A percentile compares a stretch with the other conserved stretches of the same genome.
phyloP scores from a whole-genome alignment of 2,888 invertebrate genomes.

The Pyrrhosoma nymphula region DNA sequence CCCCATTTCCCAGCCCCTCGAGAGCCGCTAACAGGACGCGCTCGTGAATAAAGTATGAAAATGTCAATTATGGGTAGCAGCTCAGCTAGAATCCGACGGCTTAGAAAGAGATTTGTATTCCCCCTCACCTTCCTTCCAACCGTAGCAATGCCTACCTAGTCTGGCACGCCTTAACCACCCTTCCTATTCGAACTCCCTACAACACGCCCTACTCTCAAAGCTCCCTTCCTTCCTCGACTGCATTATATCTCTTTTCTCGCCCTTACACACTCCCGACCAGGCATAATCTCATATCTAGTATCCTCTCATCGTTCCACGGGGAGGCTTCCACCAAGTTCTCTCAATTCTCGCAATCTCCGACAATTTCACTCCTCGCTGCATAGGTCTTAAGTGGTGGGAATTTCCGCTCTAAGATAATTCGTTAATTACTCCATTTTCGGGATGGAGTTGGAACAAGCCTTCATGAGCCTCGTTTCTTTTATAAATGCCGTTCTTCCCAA shows the following conservation, averaged over 20 bases:
- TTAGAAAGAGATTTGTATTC: constrained; percentile 34
- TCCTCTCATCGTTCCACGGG: neutral
- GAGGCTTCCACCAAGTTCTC: neutral
- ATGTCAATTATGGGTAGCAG: constrained; percentile 57
- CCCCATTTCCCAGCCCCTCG: neutral
- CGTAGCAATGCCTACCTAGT: neutral
- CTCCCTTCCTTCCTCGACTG: neutral
- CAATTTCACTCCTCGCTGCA: too few relatives aligned
- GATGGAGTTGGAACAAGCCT: too few relatives aligned
- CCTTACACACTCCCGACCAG: neutral
- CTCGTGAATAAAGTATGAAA: constrained; percentile 60
- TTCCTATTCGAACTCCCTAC: neutral
- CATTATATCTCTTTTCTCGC: neutral
- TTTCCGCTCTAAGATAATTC: too few relatives aligned
- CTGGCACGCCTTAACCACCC: neutral
- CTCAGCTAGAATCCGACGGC: constrained; percentile 47
- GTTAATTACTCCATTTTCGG: too few relatives aligned
- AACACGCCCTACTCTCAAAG: neutral
- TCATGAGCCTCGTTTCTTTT: too few relatives aligned
- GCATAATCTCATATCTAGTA: neutral
- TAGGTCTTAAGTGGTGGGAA: too few relatives aligned
- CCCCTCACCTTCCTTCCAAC: constrained; percentile 3
- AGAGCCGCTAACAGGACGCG: constrained; percentile 49
- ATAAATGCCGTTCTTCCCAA: too few relatives aligned
- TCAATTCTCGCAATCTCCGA: too few relatives aligned